Evolutionary conservation across 2,888 invertebrate species (phyloP), one percentile per base, ranked within the genome.

Genomic region (Aspidiotus destructor): DNA sequence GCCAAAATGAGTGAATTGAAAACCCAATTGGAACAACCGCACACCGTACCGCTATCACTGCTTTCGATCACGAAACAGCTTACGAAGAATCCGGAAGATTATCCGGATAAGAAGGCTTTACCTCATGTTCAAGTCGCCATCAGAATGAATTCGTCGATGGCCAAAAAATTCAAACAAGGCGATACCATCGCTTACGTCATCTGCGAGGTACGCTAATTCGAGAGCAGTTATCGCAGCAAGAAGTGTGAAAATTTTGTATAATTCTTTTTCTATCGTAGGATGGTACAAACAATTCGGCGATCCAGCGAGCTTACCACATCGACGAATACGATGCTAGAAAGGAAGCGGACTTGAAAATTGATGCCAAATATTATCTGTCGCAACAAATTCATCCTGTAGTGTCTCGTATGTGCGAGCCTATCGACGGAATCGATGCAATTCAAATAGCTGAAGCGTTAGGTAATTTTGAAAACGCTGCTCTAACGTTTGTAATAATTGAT

Each of bases 361-460:
- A 99, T 77, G 83, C 83, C 2, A 84, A 86, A 73, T 99, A 99
- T 79, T 99, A 99, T 79, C 80, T 99, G 72, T 84, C 90, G 0
- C 89, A 94, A 75, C 99, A 99, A 80, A 84, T 99, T 57, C 95
- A 96, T 77, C 99, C 99, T 0, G 96, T 99, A 0, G 88, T 98
- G 71, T 86, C 92, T 41, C 84, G 99, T 73, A 86, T 99, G 75
- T 93, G 94, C 76, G 95, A 95, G 72, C 97, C 97, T 0, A 89
- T 99, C 58, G 93, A 95, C 72, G 95, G 93, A 11, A 89, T 92
- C 72, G 96, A 97, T 79, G 85, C 90, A 3, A 89, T 88, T 63
- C 83, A 89, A 71, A 86, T 99, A 71, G 98, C 98, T 0, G 86
- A 90, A 75, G 88, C 89, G 76, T 82, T 99, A 69, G 97, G 96